A percentile compares a stretch with the other conserved stretches of the same genome.
Evolutionary conservation across 2,797 vertebrate genomes (phyloP).

Genomic region (Chlorospingus semifuscus): DNA sequence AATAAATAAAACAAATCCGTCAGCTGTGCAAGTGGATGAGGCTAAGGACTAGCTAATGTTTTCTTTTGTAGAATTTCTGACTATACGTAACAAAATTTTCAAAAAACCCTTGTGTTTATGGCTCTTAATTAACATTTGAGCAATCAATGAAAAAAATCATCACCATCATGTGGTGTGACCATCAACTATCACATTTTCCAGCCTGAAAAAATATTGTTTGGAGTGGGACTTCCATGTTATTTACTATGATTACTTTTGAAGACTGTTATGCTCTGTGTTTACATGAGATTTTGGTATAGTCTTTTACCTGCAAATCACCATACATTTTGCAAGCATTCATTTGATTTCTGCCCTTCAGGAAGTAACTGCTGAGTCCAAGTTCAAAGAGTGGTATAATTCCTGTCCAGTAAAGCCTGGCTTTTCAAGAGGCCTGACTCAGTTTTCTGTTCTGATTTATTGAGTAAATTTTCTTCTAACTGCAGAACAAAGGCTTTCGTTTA

Average conservation of each 20-base stretch:
- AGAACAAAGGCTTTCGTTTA: not conserved
- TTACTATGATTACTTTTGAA: not conserved
- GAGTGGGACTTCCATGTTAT: not conserved
- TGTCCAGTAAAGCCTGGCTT: not conserved
- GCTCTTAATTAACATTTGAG: not conserved
- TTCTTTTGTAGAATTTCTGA: not conserved
- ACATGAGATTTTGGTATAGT: not conserved
- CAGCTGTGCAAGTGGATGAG: not conserved
- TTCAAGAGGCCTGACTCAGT: not conserved
- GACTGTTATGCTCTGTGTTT: not conserved
- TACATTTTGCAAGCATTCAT: not conserved
- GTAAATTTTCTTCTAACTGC: not conserved
- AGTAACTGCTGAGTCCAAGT: not conserved
- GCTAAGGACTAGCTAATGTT: not conserved
- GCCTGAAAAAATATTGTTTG: not conserved
- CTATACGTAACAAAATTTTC: not conserved
- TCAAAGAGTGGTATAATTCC: not conserved
- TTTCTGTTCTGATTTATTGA: not conserved
- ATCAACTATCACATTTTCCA: conserved; percentile 10
- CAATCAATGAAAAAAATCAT: not conserved
- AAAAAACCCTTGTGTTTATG: not conserved
- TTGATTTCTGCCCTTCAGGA: not conserved
- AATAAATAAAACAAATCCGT: not conserved
- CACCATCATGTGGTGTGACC: not conserved
- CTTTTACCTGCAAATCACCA: not conserved